Evolutionary conservation across 2,797 vertebrate species (phyloP), one percentile per base, ranked within the genome.

Genomic region (Monodelphis domestica): DNA sequence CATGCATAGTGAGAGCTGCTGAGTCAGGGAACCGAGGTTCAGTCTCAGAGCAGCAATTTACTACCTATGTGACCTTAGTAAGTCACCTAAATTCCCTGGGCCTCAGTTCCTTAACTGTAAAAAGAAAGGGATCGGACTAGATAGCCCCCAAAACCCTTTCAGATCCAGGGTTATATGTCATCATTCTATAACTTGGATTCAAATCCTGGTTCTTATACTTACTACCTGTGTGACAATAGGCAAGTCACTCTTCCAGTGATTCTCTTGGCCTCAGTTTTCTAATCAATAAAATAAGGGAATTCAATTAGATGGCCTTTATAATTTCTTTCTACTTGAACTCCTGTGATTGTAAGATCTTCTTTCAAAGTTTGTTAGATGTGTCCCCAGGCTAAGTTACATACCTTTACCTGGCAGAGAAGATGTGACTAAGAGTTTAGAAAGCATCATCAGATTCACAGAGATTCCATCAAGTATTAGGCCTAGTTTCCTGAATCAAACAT

Each of bases 401-500:
- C 63, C 90, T 89, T 88, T 45, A 92, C 50, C 21, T 33, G 55
- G 50, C 45, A 51, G 5, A 26, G 33, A 53, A 89, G 89, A 95
- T 26, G 7, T 78, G 38, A 89, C 24, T 88, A 90, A 51, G n/a
- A 56, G 14, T 90, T 92, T 26, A 70, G 38, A 93, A 63, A 94
- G 2, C 9, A 54, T 1, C 93, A 78, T 10, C n/a, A 45, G n/a
- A 84, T 70, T 56, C 54, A 78, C 70, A 45, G 52, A 51, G 70
- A 84, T 15, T 33, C 57, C 21, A 50, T 1, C 38, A 70, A 63
- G 51, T 87, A 50, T 1, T 70, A 6, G 9, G 59, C 89, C 70
- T 89, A 33, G 89, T 29, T 91, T 91, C 38, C 52, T 92, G 30
- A 33, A 57, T 92, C 93, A 59, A 95, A 29, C 4, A 14, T 4